phyloP scores from a whole-genome alignment of 2,888 invertebrate species.

The Bedellia somnulentella region DNA sequence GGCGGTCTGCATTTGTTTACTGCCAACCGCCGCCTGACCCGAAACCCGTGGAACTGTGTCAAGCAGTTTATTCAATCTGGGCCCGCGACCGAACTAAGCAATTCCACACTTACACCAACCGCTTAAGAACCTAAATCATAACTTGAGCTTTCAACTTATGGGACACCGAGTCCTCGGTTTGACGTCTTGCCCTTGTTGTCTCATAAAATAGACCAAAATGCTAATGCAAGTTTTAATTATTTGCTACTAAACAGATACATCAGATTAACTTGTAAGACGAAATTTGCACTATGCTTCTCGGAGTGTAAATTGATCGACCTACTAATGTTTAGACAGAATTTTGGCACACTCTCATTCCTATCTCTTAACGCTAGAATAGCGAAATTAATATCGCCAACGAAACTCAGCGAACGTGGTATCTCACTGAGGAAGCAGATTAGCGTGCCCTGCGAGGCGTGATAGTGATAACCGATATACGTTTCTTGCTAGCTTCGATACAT shows the following conservation, averaged over 20 bases:
- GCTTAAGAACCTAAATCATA: no score
- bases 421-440: conserved; percentile 31
- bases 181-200: conserved; percentile 5
- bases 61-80: conserved; percentile 61
- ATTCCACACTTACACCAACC: no score
- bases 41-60: conserved; percentile 56
- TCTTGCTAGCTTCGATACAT: no score
- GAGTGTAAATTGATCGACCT: conserved; percentile 1
- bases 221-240: no score
- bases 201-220: conserved; percentile 1
- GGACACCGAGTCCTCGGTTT: conserved; percentile 3
- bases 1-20: conserved; percentile 41
- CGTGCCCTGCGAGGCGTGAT: conserved; percentile 22
- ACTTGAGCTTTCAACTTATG: conserved; percentile 10
- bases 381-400: conserved; percentile 19
- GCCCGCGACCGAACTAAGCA: no score
- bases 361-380: conserved; percentile 28
- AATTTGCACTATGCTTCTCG: no score
- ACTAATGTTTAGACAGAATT: conserved; percentile 1
- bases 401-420: conserved; percentile 25
- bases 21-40: conserved; percentile 46
- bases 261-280: no score
- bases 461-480: conserved; percentile 19
- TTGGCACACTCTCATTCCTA: conserved; percentile 12
- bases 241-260: no score